Percentiles rank a stretch among this genome's conserved stretches.
Conservation (phyloP, 2,113 vertebrate genomes). For the Lontra canadensis region DNA sequence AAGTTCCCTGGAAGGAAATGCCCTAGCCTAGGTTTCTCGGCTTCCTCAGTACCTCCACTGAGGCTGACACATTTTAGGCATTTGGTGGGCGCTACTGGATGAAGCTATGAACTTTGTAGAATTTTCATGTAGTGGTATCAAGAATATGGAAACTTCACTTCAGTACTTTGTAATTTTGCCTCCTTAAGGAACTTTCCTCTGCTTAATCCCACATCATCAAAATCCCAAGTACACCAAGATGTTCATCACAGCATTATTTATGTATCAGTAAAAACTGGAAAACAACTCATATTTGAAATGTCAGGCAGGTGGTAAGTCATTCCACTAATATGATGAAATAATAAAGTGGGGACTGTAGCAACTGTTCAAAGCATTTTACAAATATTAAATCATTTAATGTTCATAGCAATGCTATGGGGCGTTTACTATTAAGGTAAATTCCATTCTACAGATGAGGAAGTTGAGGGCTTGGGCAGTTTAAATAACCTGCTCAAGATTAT, state of each 20-base stretch:
- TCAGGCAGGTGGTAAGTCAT: background rate
- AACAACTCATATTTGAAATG: background rate
- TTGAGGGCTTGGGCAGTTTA: background rate
- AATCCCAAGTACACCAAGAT: background rate
- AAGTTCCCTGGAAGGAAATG: background rate
- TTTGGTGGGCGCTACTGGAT: background rate
- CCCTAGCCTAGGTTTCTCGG: fast-evolving
- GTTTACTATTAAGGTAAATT: background rate
- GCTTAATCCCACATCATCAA: background rate
- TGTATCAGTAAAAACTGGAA: background rate
- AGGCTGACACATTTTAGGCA: background rate
- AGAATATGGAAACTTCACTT: background rate
- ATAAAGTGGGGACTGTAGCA: background rate
- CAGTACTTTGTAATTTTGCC: background rate
- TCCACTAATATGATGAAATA: background rate
- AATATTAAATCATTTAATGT: background rate
- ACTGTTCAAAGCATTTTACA: background rate
- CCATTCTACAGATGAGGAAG: background rate
- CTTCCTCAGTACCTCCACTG: background rate
- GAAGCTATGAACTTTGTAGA: background rate
- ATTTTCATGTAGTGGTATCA: background rate
- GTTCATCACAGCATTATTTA: background rate
- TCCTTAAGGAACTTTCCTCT: background rate
- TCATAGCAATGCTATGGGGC: background rate
- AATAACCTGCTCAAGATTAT: background rate